These are phyloP conservation scores for Actinostola sp. DNA, from an alignment of 92 coral and sea anemone species.

Conservation along the genomic window DNA sequence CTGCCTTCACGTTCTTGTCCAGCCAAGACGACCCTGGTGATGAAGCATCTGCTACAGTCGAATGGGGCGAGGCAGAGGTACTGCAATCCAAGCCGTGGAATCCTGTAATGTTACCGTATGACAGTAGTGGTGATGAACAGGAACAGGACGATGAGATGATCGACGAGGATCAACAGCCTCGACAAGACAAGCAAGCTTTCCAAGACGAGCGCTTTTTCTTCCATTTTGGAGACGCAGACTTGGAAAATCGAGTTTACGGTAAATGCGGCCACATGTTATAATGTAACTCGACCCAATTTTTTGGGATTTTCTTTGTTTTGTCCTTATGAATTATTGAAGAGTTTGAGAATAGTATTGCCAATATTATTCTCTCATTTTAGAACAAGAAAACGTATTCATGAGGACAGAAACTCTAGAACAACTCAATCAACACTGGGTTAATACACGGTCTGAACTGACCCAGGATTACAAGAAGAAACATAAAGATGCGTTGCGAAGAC, in stretches of 20 bases:
- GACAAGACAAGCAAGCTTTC: not conserved
- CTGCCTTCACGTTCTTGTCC: conserved; percentile 14
- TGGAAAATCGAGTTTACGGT: conserved; percentile 77
- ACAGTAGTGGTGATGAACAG: conserved; percentile 84
- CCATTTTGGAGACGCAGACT: conserved; percentile 69
- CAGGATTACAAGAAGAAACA: conserved; percentile 85
- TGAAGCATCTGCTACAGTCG: not conserved
- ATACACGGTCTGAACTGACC: conserved; percentile 79
- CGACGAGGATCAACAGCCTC: not conserved
- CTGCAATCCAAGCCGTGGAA: conserved; percentile 56
- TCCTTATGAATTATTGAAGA: not conserved
- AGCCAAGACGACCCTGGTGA: conserved; percentile 16
- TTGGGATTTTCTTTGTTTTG: too few relatives aligned
- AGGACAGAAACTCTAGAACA: conserved; percentile 68
- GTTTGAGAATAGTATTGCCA: not conserved
- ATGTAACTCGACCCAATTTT: not conserved
- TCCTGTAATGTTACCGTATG: conserved; percentile 79
- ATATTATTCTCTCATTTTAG: conserved; percentile 20
- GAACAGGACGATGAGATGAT: conserved; percentile 48
- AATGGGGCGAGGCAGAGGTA: conserved; percentile 32
- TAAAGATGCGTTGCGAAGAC: conserved; percentile 83
- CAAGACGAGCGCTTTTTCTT: conserved; percentile 78
- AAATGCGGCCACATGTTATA: conserved; percentile 3
- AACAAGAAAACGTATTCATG: conserved; percentile 28
- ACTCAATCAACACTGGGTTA: conserved; percentile 76